These are phyloP conservation scores for Malurus elegans DNA, from an alignment of 2,113 vertebrate genomes.

Conservation along the genomic window DNA sequence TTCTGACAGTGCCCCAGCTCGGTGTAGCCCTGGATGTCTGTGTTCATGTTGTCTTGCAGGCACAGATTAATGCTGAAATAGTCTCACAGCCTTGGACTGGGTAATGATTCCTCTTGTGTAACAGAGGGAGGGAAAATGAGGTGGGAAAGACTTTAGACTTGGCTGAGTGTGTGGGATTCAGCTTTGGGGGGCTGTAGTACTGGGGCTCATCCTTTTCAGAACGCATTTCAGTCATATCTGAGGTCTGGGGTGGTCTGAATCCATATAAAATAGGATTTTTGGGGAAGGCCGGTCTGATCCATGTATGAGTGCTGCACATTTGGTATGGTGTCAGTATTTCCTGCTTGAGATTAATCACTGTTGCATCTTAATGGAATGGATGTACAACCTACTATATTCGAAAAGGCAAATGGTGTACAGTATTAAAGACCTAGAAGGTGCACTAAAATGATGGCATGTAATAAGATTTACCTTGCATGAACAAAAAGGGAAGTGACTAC, in stretches of 20 bases:
- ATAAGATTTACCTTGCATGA: background rate
- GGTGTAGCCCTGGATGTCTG: background rate
- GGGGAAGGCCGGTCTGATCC: fast-evolving
- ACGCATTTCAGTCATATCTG: background rate
- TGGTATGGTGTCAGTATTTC: background rate
- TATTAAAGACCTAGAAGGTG: background rate
- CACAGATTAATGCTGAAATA: slow-evolving; percentile 10
- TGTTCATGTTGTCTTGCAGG: background rate
- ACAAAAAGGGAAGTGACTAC: background rate
- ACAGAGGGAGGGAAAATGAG: background rate
- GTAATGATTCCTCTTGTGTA: background rate
- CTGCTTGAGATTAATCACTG: background rate
- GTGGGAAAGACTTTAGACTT: background rate
- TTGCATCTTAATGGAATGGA: background rate
- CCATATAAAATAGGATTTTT: background rate
- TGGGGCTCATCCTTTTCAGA: background rate
- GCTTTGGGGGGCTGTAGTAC: background rate
- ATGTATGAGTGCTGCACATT: fast-evolving
- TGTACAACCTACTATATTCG: background rate
- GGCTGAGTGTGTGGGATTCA: background rate
- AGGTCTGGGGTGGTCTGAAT: background rate
- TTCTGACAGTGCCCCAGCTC: background rate
- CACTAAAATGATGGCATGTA: background rate
- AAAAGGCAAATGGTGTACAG: background rate
- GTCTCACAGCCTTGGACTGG: background rate